Conservation (phyloP, 2,113 vertebrate species). For the Prunella fulvescens region DNA sequence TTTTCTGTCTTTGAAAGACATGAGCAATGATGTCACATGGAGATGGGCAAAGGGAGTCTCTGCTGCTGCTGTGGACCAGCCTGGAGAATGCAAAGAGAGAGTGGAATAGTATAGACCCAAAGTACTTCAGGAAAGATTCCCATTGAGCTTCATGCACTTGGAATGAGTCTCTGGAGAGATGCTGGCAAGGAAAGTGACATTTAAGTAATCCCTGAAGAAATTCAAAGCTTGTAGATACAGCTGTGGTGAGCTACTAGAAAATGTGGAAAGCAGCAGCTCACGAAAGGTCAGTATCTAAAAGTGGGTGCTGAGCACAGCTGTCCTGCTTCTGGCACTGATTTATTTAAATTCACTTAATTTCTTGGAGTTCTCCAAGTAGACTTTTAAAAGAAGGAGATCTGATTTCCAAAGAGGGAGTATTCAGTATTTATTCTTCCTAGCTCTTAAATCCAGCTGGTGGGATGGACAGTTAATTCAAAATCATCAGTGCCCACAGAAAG, state of each 20-base stretch:
- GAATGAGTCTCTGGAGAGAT: not conserved
- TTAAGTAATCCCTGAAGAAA: not conserved
- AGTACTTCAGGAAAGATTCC: not conserved
- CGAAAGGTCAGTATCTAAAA: not conserved
- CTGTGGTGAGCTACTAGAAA: not conserved
- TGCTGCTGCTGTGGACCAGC: not conserved
- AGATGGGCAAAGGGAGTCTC: not conserved
- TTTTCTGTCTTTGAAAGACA: not conserved
- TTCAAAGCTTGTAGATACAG: not conserved
- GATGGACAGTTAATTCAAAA: not conserved
- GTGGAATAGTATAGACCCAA: not conserved
- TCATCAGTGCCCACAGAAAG: not conserved
- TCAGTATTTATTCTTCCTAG: not conserved
- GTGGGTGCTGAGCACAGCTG: not conserved
- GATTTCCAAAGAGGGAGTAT: not conserved
- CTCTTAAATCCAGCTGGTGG: not conserved
- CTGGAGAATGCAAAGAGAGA: not conserved
- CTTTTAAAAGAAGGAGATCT: not conserved
- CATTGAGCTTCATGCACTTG: not conserved
- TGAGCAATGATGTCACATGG: accelerated
- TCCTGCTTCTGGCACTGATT: not conserved
- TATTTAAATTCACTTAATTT: not conserved
- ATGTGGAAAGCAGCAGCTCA: not conserved
- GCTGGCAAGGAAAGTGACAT: not conserved
- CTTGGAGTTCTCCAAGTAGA: not conserved